A percentile compares a stretch with the other conserved stretches of the same genome.
phyloP scores from a whole-genome alignment of 2,113 vertebrate genomes.

The Dasyprocta punctata region DNA sequence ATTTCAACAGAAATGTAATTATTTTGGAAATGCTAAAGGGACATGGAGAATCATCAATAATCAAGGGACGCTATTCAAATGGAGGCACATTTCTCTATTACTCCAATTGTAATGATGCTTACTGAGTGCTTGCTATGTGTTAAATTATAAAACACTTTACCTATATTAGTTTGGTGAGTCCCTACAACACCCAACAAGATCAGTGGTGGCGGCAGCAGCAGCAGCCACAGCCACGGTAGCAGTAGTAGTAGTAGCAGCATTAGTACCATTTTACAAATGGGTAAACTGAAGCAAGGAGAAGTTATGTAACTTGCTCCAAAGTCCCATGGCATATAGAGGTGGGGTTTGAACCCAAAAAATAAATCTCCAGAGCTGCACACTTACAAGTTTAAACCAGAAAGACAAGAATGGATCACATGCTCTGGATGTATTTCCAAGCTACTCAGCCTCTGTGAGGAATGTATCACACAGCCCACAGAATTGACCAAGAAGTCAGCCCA shows the following conservation, averaged over 20 bases:
- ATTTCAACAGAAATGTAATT: neutral
- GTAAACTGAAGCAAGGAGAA: constrained; percentile 21
- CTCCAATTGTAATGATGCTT: neutral
- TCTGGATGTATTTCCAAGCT: neutral
- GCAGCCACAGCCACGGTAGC: no score
- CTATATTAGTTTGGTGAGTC: neutral
- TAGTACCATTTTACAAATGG: neutral
- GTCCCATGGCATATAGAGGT: no score
- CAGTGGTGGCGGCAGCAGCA: neutral
- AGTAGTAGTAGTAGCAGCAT: neutral
- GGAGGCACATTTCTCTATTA: neutral
- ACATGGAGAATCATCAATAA: neutral
- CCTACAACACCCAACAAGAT: neutral
- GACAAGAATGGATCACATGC: neutral
- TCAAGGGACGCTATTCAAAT: neutral
- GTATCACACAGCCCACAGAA: neutral
- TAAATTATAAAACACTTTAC: neutral
- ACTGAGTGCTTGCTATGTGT: neutral
- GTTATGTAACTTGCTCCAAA: neutral
- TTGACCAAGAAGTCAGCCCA: neutral
- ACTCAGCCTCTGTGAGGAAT: neutral
- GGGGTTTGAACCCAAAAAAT: neutral
- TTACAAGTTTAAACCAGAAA: neutral
- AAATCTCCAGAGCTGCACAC: neutral
- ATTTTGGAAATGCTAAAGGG: neutral